Conservation (phyloP, 2,888 invertebrate genomes). For the Stenodema calcarata region DNA sequence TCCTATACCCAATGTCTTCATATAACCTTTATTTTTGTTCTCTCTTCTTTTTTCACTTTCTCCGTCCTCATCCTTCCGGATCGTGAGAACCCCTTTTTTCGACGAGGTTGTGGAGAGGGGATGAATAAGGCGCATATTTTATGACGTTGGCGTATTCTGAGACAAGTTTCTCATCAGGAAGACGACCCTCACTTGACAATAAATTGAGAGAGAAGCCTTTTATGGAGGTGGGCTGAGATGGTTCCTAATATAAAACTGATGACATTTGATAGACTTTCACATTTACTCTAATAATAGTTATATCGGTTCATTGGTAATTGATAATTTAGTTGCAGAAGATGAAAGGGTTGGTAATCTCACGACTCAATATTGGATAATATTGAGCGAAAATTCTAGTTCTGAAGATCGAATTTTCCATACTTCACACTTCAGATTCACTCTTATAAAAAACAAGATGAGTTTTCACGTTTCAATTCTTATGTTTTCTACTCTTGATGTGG, state of each 20-base stretch:
- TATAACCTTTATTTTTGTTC: not conserved
- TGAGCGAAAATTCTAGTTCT: no score
- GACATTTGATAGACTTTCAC: not conserved
- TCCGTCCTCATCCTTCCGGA: conserved; percentile 7
- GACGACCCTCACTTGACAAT: not conserved
- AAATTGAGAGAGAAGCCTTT: not conserved
- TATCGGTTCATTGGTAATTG: not conserved
- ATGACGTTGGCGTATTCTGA: not conserved
- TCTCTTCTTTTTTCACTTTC: not conserved
- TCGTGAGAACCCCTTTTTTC: conserved; percentile 19
- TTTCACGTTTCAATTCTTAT: no score
- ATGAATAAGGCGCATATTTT: conserved; percentile 20
- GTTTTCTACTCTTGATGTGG: no score
- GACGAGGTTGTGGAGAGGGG: not conserved
- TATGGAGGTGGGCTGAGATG: not conserved
- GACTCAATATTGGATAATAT: no score
- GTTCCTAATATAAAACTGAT: not conserved
- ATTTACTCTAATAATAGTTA: not conserved
- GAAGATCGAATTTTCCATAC: no score
- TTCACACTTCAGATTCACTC: no score
- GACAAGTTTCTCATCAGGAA: conserved; percentile 1
- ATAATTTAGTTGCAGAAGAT: no score
- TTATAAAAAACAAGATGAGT: no score
- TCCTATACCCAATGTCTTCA: not conserved
- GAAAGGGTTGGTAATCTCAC: no score